Evolutionary conservation across 2,888 invertebrate species (phyloP).

Genomic region (Chloromyia formosa): DNA sequence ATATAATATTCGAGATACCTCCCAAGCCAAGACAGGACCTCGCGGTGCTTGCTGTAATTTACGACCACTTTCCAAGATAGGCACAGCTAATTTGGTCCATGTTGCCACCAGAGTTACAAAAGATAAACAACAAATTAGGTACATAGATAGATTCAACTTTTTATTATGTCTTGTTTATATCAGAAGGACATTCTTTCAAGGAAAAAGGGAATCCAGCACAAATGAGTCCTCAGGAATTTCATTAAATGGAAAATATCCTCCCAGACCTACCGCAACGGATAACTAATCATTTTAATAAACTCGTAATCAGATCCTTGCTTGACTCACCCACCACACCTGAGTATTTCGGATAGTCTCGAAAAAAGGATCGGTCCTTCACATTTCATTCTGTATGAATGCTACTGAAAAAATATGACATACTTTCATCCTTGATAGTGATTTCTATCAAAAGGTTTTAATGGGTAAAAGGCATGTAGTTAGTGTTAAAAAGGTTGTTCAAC

Average conservation of each 20-base stretch:
- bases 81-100: slow-evolving; percentile 46
- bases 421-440: slow-evolving; percentile 23
- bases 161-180: slow-evolving; percentile 46
- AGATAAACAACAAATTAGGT: slow-evolving; percentile 47
- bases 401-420: slow-evolving; percentile 32
- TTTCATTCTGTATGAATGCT: slow-evolving; percentile 21
- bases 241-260: background rate
- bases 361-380: slow-evolving; percentile 24
- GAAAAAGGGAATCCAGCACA: slow-evolving; percentile 8
- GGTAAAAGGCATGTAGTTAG: slow-evolving; percentile 31
- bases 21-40: slow-evolving; percentile 38
- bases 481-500: slow-evolving; percentile 42
- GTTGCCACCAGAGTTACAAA: slow-evolving; percentile 28
- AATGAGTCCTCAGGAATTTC: slow-evolving; percentile 14
- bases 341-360: slow-evolving; percentile 1
- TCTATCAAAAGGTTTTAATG: slow-evolving; percentile 25
- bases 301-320: slow-evolving; percentile 22
- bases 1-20: slow-evolving; percentile 42
- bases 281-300: slow-evolving; percentile 45
- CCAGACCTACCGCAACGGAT: slow-evolving; percentile 47
- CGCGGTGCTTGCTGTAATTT: slow-evolving; percentile 46
- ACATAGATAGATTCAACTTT: slow-evolving; percentile 2
- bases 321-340: slow-evolving; percentile 16
- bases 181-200: slow-evolving; percentile 45
- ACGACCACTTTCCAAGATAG: slow-evolving; percentile 26